Evolutionary conservation across 2,888 invertebrate genomes (phyloP).

Genomic region (Octodonta nipae): DNA sequence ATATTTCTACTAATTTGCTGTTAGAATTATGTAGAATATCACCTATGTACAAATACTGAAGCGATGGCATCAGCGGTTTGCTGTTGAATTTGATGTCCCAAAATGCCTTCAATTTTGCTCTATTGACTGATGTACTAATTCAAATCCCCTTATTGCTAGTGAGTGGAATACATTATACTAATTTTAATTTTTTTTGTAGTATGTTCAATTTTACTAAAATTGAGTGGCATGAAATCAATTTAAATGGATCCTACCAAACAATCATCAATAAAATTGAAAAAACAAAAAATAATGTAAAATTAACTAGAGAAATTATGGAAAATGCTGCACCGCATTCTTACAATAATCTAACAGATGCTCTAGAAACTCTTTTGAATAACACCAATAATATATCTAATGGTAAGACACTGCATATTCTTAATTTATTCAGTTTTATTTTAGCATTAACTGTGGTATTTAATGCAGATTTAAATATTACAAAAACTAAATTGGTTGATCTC

Average conservation of each 20-base stretch:
- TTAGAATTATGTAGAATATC: no score
- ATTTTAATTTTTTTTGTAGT: no score
- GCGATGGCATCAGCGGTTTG: no score
- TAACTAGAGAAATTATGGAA: conserved; percentile 36
- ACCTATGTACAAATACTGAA: no score
- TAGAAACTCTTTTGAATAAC: conserved; percentile 37
- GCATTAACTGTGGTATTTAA: conserved; percentile 8
- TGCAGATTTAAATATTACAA: conserved; percentile 20
- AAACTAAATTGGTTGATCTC: conserved; percentile 35
- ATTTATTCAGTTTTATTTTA: no score
- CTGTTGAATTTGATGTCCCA: no score
- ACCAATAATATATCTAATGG: conserved; percentile 20
- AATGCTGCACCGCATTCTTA: conserved; percentile 37
- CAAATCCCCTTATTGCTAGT: no score
- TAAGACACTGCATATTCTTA: no score
- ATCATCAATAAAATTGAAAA: conserved; percentile 58
- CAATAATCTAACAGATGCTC: conserved; percentile 44
- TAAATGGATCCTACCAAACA: conserved; percentile 54
- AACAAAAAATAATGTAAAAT: conserved; percentile 48
- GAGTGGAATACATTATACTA: no score
- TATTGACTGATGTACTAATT: no score
- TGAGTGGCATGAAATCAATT: conserved; percentile 48
- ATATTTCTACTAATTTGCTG: no score
- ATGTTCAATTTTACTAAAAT: conserved; percentile 33
- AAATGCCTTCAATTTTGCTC: no score